Evolutionary conservation across 2,113 vertebrate genomes (phyloP), one percentile per base, ranked within the genome.

Genomic region (Aphyosemion australe): DNA sequence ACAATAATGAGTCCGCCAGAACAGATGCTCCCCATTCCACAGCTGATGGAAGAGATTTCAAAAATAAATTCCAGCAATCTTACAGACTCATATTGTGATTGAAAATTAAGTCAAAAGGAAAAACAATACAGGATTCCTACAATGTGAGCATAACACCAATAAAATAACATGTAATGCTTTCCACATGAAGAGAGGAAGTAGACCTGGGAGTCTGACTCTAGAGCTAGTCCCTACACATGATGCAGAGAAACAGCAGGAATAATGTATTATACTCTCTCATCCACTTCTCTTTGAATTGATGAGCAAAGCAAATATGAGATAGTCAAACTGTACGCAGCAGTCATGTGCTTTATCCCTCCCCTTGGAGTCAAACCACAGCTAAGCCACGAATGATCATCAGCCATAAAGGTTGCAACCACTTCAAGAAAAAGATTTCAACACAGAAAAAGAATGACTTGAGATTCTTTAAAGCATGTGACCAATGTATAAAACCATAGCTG

Each of bases 271-370:
- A 43, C 48, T 46, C 46, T 39, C 32, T 65, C 54, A 68, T 60
- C 20, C 64, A 61, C 18, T 42, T 71, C 43, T n/a, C 11, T 15
- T 10, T 21, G 16, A n/a, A 10, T 54, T 37, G 65, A 37, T 60
- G 49, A 61, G 64, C 53, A 26, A 72, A 57, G 21, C 43, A 59
- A 9, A 65, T 66, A 69, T 54, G 70, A 67, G 59, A 48, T 59
- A 82, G 73, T 78, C 62, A 58, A 51, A 65, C 64, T 55, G 20
- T 20, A 65, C n/a, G 65, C 46, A 62, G 39, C 47, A 55, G 32
- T 69, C 65, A 69, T 61, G 50, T 15, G 54, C 54, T 54, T 61
- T 58, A 65, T n/a, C n/a, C n/a, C n/a, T n/a, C n/a, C n/a, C n/a
- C 26, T 26, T 26, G 26, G 26, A 26, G 26, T 45, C 57, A 37